Evolutionary conservation across 2,888 invertebrate genomes (phyloP).

Genomic region (Oligia latruncula): DNA sequence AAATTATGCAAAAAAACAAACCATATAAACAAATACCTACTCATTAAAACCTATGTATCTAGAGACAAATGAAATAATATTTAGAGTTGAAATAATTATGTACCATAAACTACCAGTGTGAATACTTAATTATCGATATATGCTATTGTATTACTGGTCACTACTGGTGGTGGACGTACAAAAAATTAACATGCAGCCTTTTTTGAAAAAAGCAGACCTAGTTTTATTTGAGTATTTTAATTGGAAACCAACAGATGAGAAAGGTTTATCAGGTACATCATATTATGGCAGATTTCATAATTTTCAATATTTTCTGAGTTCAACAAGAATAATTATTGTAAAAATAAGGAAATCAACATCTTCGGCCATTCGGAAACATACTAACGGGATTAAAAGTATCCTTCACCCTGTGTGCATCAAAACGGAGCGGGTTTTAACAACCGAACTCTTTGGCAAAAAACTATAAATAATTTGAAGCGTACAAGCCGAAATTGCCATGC

Average conservation of each 20-base stretch:
- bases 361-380: background rate
- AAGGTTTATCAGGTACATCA: background rate
- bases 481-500: slow-evolving; percentile 61
- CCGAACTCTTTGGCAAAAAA: slow-evolving; percentile 28
- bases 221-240: background rate
- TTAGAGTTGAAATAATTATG: background rate
- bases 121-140: background rate
- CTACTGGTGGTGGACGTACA: background rate
- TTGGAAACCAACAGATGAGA: background rate
- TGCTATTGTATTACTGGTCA: background rate
- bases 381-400: background rate
- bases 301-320: background rate
- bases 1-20: background rate
- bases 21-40: background rate
- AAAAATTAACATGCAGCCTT: background rate
- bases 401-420: background rate
- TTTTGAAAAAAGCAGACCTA: background rate
- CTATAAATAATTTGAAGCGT: slow-evolving; percentile 45
- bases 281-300: background rate
- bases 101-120: background rate
- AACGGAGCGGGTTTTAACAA: background rate
- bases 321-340: background rate
- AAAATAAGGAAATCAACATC: background rate
- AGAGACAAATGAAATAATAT: background rate
- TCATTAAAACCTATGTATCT: no score